Evolutionary conservation across 2,113 vertebrate genomes (phyloP), one percentile per base, ranked within the genome.

Genomic region (Neomonachus schauinslandi): DNA sequence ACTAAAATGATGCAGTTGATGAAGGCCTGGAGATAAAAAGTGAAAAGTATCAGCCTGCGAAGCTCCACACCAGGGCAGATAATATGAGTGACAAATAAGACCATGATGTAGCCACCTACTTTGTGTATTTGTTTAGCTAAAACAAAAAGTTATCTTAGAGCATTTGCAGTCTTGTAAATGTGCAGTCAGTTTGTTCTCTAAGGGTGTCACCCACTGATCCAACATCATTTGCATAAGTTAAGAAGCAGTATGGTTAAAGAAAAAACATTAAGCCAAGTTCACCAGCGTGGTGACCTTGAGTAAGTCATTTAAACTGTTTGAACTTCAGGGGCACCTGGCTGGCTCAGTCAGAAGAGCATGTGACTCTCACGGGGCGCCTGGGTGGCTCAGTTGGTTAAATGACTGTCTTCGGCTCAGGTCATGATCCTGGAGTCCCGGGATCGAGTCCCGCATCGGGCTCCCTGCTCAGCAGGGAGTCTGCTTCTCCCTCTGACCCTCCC

Each of bases 151-250:
- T 36, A 90, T 76, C 22, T 59, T 61, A 82, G 81, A 85, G 86
- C 51, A 81, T 83, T 61, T 90, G 33, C 33, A 71, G 33, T 71
- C 67, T 93, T 79, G 2, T 69, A 72, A 92, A 63, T 89, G 63
- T 79, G n/a, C 39, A 69, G 65, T 74, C 76, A 83, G 39, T 94
- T 82, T 95, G 67, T 74, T 97, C 49, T 89, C 36, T 87, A 88
- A 77, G 55, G 46, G 77, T 93, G 18, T 76, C 61, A 82, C 49
- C 83, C 61, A 65, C 39, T 63, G 13, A 90, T 71, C 63, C 53
- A 77, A 65, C 89, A 88, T 89, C 63, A 69, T 71, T 85, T 88
- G n/a, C 39, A 18, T 96, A 90, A 96, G 77, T 86, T 59, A 95
- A 95, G 55, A 92, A 76, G 72, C 81, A 61, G 9, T 69, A 11